Percentiles rank a stretch among this genome's conserved stretches.
These are phyloP conservation scores for Siderastrea radians DNA, from an alignment of 92 coral and sea anemone species.

Conservation along the genomic window DNA sequence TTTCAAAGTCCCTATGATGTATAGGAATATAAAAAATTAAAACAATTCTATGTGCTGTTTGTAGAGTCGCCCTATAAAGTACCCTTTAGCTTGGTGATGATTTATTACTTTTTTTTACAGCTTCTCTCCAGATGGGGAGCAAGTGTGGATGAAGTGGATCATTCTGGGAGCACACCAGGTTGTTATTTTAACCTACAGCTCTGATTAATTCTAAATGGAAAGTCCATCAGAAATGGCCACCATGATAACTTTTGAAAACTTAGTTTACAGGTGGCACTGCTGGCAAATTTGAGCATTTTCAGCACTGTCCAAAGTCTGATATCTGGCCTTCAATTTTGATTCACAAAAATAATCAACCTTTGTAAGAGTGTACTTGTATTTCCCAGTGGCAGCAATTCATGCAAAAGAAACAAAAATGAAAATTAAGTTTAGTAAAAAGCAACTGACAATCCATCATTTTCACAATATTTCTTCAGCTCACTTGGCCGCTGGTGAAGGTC, in stretches of 20 bases:
- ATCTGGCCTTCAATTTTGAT: too few relatives aligned
- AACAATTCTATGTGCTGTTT: too few relatives aligned
- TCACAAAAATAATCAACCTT: too few relatives aligned
- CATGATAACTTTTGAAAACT: too few relatives aligned
- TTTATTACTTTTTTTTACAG: slow-evolving; percentile 40
- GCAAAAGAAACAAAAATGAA: background rate
- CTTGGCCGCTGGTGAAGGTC: slow-evolving; percentile 97
- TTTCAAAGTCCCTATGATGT: too few relatives aligned
- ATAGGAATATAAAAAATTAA: too few relatives aligned
- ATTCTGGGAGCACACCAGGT: slow-evolving; percentile 97
- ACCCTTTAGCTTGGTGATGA: background rate
- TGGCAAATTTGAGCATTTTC: too few relatives aligned
- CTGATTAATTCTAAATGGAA: background rate
- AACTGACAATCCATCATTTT: background rate
- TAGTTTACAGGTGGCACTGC: too few relatives aligned
- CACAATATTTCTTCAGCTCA: slow-evolving; percentile 70
- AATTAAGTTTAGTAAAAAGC: background rate
- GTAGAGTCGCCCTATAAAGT: background rate
- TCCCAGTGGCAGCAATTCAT: too few relatives aligned
- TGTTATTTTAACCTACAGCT: background rate
- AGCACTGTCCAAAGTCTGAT: too few relatives aligned
- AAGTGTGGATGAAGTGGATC: slow-evolving; percentile 95
- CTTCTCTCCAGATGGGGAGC: slow-evolving; percentile 98
- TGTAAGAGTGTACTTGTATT: too few relatives aligned
- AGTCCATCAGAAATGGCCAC: too few relatives aligned